phyloP scores from a whole-genome alignment of 2,888 invertebrate genomes.

The Caradrina kadenii region DNA sequence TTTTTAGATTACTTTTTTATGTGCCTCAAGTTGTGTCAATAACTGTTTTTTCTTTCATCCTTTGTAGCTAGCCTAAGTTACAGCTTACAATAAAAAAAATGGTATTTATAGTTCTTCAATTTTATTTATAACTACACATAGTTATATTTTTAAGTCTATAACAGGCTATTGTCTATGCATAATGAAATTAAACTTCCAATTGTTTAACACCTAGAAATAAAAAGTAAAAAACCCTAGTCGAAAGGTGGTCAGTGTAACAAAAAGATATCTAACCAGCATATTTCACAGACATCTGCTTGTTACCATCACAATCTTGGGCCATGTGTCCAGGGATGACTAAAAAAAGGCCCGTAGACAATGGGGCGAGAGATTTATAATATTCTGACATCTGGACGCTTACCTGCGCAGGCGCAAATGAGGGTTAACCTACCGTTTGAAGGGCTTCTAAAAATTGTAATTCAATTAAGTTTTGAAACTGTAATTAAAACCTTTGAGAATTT shows the following conservation, averaged over 20 bases:
- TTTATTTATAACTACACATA: no score
- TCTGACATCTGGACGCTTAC: slow-evolving; percentile 83
- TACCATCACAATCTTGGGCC: slow-evolving; percentile 69
- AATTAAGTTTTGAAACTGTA: slow-evolving; percentile 48
- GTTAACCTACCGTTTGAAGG: slow-evolving; percentile 50
- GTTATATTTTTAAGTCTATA: no score
- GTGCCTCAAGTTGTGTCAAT: no score
- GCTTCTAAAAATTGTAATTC: slow-evolving; percentile 58
- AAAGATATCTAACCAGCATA: slow-evolving; percentile 56
- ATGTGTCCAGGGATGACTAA: slow-evolving; percentile 85
- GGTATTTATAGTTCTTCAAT: no score
- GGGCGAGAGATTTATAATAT: slow-evolving; percentile 81
- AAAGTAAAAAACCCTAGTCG: slow-evolving; percentile 24
- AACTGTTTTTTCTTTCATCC: no score
- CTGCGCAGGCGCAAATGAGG: slow-evolving; percentile 71
- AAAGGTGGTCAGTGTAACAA: slow-evolving; percentile 62
- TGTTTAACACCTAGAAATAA: slow-evolving; percentile 33
- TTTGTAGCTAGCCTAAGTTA: no score
- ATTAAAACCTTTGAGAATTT: slow-evolving; percentile 43
- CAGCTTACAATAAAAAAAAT: no score
- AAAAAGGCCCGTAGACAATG: slow-evolving; percentile 82
- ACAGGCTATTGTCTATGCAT: background rate
- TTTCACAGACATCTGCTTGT: slow-evolving; percentile 73
- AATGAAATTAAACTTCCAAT: slow-evolving; percentile 21
- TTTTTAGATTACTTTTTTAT: no score